Conservation (phyloP, 2,888 invertebrate species). For the Bimastos eiseni region DNA sequence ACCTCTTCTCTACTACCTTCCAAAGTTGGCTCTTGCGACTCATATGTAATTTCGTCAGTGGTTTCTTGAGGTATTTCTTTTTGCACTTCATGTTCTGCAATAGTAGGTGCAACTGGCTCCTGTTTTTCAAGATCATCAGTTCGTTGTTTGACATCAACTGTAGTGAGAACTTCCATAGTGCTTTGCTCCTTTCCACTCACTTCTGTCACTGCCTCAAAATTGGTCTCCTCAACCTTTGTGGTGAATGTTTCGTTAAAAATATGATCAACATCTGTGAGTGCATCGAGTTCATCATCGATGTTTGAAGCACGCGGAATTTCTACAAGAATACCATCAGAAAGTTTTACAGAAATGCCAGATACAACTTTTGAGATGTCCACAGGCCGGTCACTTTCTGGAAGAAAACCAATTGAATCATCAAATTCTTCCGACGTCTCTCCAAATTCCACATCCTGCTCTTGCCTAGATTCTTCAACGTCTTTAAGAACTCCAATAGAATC, state of each 20-base stretch:
- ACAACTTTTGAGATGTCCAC: too few species aligned
- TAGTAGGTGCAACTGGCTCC: not conserved
- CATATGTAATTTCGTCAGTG: not conserved
- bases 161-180: not conserved
- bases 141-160: not conserved
- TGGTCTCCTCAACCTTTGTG: not conserved
- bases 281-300: not conserved
- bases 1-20: not conserved
- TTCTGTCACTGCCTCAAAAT: not conserved
- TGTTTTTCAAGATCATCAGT: not conserved
- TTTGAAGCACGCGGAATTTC: not conserved
- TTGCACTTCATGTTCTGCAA: not conserved
- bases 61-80: not conserved
- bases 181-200: not conserved
- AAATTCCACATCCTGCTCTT: too few species aligned
- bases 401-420: too few species aligned
- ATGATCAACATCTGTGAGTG: too few species aligned
- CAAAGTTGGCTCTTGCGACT: not conserved
- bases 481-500: too few species aligned
- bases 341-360: too few species aligned
- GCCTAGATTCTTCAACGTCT: too few species aligned
- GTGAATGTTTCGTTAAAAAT: not conserved
- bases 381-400: too few species aligned
- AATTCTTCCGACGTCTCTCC: too few species aligned
- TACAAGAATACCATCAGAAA: too few species aligned